Evolutionary conservation across 2,797 vertebrate species (phyloP).

Genomic region (Crocidura indochinensis): DNA sequence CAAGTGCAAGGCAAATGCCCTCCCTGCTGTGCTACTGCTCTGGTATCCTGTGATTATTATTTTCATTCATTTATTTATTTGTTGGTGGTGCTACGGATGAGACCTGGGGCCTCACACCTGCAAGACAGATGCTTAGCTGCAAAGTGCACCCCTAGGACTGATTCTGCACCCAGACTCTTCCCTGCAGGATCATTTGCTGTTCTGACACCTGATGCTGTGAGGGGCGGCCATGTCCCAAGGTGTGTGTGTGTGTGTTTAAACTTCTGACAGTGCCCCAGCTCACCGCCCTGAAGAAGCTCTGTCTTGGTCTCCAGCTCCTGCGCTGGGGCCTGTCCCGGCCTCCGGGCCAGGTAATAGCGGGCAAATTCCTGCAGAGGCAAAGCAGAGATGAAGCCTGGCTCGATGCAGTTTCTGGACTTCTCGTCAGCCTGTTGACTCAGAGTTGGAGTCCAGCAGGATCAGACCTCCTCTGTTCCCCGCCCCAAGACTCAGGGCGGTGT

Average conservation of each 20-base stretch:
- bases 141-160: background rate
- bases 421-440: background rate
- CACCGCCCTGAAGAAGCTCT: slow-evolving; percentile 90
- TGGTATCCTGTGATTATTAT: too few relatives aligned
- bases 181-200: background rate
- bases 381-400: background rate
- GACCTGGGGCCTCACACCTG: too few relatives aligned
- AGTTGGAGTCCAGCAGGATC: background rate
- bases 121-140: too few relatives aligned
- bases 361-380: slow-evolving; percentile 91
- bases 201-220: slow-evolving; percentile 12
- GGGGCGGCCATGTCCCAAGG: too few relatives aligned
- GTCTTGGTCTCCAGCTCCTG: slow-evolving; percentile 90
- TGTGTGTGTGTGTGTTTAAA: too few relatives aligned
- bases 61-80: too few relatives aligned
- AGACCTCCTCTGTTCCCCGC: background rate
- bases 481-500: background rate
- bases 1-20: too few relatives aligned
- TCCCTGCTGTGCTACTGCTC: too few relatives aligned
- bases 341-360: slow-evolving; percentile 89
- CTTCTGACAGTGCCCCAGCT: background rate
- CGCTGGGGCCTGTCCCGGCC: slow-evolving; percentile 51
- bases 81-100: too few relatives aligned
- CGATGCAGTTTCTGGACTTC: background rate
- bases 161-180: background rate